Conservation (phyloP, 2,113 vertebrate species). For the Catharus bicknelli region DNA sequence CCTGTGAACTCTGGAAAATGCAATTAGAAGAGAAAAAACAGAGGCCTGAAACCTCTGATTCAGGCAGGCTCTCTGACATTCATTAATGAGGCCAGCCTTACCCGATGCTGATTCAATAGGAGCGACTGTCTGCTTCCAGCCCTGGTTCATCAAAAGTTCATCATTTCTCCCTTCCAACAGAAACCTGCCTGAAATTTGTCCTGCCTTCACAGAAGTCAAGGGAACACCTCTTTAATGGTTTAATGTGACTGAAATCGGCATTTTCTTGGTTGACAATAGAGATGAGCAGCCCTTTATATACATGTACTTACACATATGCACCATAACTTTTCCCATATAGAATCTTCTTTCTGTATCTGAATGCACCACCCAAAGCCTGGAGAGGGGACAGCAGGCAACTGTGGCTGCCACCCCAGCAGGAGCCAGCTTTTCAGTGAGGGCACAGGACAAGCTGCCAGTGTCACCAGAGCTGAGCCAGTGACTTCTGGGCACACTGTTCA, state of each 20-base stretch:
- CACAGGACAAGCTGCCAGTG: background rate
- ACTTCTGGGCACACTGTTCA: background rate
- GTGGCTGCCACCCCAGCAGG: fast-evolving
- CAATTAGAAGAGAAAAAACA: conserved; percentile 58
- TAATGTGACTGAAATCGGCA: background rate
- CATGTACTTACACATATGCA: too few relatives aligned
- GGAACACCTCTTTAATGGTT: background rate
- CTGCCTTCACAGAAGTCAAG: conserved; percentile 15
- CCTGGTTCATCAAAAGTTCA: conserved; percentile 57
- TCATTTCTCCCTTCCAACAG: conserved; percentile 22
- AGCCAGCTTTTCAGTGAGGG: background rate
- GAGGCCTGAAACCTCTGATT: conserved; percentile 47
- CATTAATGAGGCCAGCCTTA: conserved; percentile 44
- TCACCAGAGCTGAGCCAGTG: background rate
- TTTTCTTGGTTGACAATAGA: background rate
- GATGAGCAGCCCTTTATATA: background rate
- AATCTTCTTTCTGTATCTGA: background rate
- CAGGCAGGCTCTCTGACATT: conserved; percentile 10
- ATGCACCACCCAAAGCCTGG: background rate
- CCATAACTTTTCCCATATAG: background rate
- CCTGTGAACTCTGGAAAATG: conserved; percentile 60
- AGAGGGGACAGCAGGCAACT: background rate
- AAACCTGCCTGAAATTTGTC: background rate
- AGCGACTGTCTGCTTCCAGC: conserved; percentile 44
- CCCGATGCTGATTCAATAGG: conserved; percentile 46